Evolutionary conservation across 2,797 vertebrate species (phyloP).

Genomic region (Poeciliopsis infans): DNA sequence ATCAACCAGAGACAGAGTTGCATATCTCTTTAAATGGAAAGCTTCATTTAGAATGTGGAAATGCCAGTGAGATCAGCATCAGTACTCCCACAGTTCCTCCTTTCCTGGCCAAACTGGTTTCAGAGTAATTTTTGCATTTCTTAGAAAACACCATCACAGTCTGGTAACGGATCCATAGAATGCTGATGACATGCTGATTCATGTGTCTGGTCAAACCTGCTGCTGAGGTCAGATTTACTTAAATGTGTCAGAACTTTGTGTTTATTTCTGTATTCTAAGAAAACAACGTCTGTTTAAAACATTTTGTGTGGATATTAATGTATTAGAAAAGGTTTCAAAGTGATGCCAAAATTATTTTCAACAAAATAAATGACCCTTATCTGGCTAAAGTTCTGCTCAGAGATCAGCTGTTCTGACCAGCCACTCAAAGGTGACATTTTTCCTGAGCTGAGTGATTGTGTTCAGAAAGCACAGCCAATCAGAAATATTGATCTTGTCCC

Average conservation of each 20-base stretch:
- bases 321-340: not conserved
- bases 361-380: not conserved
- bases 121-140: not conserved
- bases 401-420: not conserved
- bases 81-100: not conserved
- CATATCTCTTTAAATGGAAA: not conserved
- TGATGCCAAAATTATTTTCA: not conserved
- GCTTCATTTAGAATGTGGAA: not conserved
- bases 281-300: not conserved
- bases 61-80: constrained; percentile 1
- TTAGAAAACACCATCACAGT: not conserved
- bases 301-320: not conserved
- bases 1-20: not conserved
- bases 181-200: not conserved
- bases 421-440: not conserved
- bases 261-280: not conserved
- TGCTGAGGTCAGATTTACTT: not conserved
- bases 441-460: not conserved
- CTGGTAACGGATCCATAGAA: not conserved
- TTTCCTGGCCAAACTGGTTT: not conserved
- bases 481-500: not conserved
- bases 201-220: not conserved
- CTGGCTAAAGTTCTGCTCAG: not conserved
- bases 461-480: not conserved
- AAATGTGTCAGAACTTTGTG: not conserved